phyloP scores from a whole-genome alignment of 2,797 vertebrate species.

The Alca torda region DNA sequence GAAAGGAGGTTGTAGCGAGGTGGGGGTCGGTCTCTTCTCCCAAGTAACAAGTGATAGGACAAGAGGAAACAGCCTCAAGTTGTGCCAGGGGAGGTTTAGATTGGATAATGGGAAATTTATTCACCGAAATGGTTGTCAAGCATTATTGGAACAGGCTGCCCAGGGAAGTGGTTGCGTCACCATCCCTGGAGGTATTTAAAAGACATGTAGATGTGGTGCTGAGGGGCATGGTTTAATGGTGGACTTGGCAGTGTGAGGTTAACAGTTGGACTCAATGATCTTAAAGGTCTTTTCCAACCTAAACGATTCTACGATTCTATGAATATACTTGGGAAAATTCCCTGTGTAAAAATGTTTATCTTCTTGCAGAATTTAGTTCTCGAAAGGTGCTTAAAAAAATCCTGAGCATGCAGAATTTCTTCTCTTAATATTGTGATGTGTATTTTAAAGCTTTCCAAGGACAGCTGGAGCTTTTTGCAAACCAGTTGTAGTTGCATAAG shows the following conservation, averaged over 20 bases:
- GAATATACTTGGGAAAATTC: background rate
- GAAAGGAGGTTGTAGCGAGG: background rate
- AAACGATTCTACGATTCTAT: background rate
- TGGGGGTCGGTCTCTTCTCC: background rate
- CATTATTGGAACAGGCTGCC: background rate
- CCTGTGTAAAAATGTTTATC: background rate
- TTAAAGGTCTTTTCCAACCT: background rate
- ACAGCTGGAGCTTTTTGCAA: background rate
- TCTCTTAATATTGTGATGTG: background rate
- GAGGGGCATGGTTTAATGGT: background rate
- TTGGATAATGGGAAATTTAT: background rate
- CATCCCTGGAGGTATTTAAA: background rate
- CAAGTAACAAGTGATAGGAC: background rate
- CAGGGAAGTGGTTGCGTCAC: background rate
- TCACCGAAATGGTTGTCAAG: background rate
- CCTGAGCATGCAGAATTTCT: background rate
- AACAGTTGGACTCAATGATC: background rate
- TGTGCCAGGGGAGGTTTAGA: background rate
- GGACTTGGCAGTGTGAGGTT: background rate
- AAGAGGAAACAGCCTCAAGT: background rate
- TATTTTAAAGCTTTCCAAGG: background rate
- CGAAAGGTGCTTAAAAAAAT: background rate
- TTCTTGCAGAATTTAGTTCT: background rate
- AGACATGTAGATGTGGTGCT: background rate
- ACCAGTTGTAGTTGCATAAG: background rate